A percentile compares a stretch with the other conserved stretches of the same genome.
Evolutionary conservation across 2,888 invertebrate species (phyloP).

Genomic region (Erebia epiphron): DNA sequence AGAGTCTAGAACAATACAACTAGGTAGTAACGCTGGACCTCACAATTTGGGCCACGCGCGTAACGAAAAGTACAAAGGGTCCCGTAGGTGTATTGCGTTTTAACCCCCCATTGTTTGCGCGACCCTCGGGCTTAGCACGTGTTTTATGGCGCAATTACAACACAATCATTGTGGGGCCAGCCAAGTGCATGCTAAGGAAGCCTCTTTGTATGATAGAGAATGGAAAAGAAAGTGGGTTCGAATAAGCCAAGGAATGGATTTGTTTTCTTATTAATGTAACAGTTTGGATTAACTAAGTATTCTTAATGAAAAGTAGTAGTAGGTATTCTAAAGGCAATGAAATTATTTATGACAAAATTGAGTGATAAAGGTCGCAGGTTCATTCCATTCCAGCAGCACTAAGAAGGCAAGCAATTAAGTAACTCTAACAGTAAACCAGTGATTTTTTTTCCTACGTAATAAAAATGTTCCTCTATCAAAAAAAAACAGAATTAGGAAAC

Average conservation of each 20-base stretch:
- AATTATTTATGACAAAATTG: too few species aligned
- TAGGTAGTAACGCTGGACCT: slow-evolving; percentile 37
- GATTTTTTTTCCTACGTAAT: too few species aligned
- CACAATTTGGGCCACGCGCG: slow-evolving; percentile 40
- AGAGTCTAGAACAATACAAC: not conserved
- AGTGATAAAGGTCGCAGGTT: too few species aligned
- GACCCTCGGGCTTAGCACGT: slow-evolving; percentile 76
- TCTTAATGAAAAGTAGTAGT: too few species aligned
- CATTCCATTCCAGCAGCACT: too few species aligned
- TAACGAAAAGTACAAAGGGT: slow-evolving; percentile 45
- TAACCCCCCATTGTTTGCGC: slow-evolving; percentile 59
- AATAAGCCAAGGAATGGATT: slow-evolving; percentile 10
- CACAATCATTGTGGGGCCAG: slow-evolving; percentile 64
- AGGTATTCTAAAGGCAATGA: too few species aligned
- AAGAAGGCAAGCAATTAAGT: too few species aligned
- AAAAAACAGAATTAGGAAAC: not conserved
- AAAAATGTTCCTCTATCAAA: not conserved
- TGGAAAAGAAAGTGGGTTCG: slow-evolving; percentile 30
- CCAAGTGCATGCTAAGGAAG: slow-evolving; percentile 60
- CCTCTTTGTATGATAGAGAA: slow-evolving; percentile 50
- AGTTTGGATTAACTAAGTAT: too few species aligned
- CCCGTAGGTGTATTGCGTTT: slow-evolving; percentile 55
- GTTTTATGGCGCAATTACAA: slow-evolving; percentile 77
- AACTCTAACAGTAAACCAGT: too few species aligned
- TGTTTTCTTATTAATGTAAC: not conserved